Evolutionary conservation across 2,797 vertebrate genomes (phyloP).

Genomic region (Smutsia temminckii): DNA sequence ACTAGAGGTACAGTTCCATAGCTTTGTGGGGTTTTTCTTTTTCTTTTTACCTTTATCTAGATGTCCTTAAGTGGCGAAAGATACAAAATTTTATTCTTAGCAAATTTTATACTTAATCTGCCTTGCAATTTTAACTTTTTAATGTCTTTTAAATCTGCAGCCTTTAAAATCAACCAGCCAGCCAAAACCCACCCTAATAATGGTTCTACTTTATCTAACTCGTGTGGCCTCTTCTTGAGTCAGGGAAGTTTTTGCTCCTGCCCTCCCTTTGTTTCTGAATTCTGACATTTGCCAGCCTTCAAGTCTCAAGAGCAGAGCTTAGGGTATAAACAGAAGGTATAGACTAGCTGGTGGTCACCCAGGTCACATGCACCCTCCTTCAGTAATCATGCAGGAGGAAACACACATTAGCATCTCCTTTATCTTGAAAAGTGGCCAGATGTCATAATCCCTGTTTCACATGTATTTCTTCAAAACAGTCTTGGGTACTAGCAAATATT

Average conservation of each 20-base stretch:
- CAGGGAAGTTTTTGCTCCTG: background rate
- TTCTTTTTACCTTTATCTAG: background rate
- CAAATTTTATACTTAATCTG: background rate
- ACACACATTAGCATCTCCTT: background rate
- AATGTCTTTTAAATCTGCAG: background rate
- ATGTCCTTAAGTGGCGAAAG: background rate
- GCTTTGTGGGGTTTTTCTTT: background rate
- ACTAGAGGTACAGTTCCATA: background rate
- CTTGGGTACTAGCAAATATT: background rate
- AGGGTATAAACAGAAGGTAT: background rate
- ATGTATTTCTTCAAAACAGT: background rate
- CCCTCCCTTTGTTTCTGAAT: background rate
- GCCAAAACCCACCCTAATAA: background rate
- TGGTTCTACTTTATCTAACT: background rate
- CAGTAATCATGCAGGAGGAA: background rate
- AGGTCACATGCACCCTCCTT: background rate
- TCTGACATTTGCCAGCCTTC: background rate
- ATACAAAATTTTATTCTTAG: background rate
- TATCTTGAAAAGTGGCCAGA: background rate
- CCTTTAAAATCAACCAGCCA: background rate
- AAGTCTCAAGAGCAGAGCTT: background rate
- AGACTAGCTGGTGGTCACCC: rapidly evolving
- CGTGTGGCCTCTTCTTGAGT: background rate
- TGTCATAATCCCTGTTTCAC: background rate
- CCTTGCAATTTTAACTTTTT: background rate